Conservation (phyloP, 2,113 vertebrate genomes). For the Gallinago jamesoni region DNA sequence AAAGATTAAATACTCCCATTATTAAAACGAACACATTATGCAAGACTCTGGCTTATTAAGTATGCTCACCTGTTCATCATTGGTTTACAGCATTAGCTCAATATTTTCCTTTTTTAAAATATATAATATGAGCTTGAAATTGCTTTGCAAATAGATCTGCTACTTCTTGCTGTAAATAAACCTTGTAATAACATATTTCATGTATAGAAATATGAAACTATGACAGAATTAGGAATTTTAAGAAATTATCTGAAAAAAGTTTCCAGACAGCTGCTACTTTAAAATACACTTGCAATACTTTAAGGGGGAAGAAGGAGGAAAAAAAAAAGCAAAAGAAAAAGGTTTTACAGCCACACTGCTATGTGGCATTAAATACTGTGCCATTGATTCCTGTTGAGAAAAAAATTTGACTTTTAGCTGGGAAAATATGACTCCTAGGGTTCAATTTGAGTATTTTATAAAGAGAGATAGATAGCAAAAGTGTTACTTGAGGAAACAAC, state of each 20-base stretch:
- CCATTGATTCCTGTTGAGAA: background rate
- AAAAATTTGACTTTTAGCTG: background rate
- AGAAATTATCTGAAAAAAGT: background rate
- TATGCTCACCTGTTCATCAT: background rate
- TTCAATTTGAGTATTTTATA: background rate
- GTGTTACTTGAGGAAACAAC: background rate
- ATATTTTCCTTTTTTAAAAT: background rate
- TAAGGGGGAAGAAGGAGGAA: accelerated
- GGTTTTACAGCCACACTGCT: background rate
- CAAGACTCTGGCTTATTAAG: background rate
- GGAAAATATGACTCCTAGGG: background rate
- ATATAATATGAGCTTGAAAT: background rate
- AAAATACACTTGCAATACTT: background rate
- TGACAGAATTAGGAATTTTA: background rate
- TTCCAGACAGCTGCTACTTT: background rate
- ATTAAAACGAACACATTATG: background rate
- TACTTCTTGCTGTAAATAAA: background rate
- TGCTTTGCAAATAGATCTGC: background rate
- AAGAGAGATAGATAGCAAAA: background rate
- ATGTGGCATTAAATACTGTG: background rate
- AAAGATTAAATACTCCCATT: background rate
- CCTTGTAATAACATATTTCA: background rate
- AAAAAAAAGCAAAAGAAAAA: accelerated
- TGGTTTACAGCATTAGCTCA: background rate
- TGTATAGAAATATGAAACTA: background rate